Conservation (phyloP, 2,113 vertebrate species). For the Nannobrachium achirus region DNA sequence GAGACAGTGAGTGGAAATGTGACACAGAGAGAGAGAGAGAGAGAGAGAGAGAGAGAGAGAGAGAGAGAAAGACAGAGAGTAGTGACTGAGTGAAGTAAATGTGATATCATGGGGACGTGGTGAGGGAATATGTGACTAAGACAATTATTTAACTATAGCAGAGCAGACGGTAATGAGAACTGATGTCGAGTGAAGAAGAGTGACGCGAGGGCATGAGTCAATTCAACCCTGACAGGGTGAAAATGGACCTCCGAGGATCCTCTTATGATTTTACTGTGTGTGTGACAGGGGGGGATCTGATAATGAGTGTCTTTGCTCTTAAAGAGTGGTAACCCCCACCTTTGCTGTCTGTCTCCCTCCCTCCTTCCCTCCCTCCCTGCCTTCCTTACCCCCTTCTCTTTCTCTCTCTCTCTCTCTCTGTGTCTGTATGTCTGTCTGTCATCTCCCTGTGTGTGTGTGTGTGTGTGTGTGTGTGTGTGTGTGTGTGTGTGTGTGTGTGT, state of each 20-base stretch:
- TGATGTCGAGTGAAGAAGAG: conserved; percentile 5
- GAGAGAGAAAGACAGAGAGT: too few species aligned
- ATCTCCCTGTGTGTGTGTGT: background rate
- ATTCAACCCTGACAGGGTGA: background rate
- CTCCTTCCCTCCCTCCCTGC: background rate
- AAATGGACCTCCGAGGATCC: background rate
- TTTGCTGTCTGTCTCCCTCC: background rate
- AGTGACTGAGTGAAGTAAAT: too few species aligned
- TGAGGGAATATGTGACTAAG: too few species aligned
- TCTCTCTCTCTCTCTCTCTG: background rate
- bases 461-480: background rate
- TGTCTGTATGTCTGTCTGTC: background rate
- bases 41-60: too few species aligned
- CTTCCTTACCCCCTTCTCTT: too few species aligned
- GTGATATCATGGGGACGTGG: too few species aligned
- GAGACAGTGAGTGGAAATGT: background rate
- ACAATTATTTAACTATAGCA: too few species aligned
- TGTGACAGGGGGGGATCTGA: conserved; percentile 9
- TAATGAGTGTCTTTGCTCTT: conserved; percentile 22
- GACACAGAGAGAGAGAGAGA: too few species aligned
- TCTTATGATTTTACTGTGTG: background rate
- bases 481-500: too few species aligned
- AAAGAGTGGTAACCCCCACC: conserved; percentile 24
- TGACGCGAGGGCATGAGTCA: background rate
- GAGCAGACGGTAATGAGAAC: conserved; percentile 26